Conservation (phyloP, 2,888 invertebrate species). For the Hypena proboscidalis region DNA sequence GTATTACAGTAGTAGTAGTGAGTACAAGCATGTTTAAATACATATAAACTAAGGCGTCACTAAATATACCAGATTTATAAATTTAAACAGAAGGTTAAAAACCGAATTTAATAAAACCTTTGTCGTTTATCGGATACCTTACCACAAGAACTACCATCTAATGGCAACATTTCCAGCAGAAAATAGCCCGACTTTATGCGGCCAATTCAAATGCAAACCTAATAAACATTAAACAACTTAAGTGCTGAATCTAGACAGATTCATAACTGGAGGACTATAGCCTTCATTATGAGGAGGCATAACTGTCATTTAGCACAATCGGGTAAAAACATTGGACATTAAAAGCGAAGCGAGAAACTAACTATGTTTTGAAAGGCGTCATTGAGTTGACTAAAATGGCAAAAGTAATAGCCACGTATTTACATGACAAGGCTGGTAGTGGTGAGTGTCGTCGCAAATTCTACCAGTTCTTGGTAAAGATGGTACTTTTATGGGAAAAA, state of each 20-base stretch:
- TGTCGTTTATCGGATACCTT: too few species aligned
- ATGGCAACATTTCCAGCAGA: too few species aligned
- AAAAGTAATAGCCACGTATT: conserved; percentile 36
- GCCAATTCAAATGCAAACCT: conserved; percentile 6
- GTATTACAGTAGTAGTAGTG: too few species aligned
- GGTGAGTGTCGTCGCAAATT: conserved; percentile 33
- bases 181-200: not conserved
- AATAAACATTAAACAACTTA: conserved; percentile 5
- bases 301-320: conserved; percentile 37
- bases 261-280: conserved; percentile 10
- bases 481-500: conserved; percentile 20
- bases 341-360: conserved; percentile 2
- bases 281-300: conserved; percentile 31
- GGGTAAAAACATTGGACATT: conserved; percentile 29
- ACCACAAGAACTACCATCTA: too few species aligned
- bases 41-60: too few species aligned
- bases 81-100: too few species aligned
- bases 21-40: too few species aligned
- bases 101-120: too few species aligned
- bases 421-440: conserved; percentile 45
- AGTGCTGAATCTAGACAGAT: not conserved
- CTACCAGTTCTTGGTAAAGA: conserved; percentile 26
- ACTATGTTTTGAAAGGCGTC: conserved; percentile 19
- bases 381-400: conserved; percentile 47
- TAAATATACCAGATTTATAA: too few species aligned